Evolutionary conservation across 2,888 invertebrate species (phyloP).

Genomic region (Alviniconcha strummeri): DNA sequence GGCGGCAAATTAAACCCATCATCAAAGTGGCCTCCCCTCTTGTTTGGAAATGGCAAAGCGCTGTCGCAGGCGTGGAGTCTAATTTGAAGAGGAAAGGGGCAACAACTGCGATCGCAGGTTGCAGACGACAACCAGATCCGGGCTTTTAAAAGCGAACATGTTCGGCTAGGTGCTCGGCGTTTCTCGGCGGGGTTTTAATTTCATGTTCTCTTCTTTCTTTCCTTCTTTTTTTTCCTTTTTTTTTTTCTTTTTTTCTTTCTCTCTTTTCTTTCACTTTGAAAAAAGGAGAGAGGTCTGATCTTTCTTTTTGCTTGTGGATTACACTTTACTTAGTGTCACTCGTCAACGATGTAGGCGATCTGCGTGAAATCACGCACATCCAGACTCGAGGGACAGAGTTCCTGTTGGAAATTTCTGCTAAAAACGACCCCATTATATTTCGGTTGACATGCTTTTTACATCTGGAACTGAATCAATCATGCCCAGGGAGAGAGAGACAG

Average conservation of each 20-base stretch:
- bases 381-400: too few species aligned
- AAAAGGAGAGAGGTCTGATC: background rate
- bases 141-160: constrained; percentile 20
- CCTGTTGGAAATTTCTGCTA: background rate
- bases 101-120: constrained; percentile 22
- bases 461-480: too few species aligned
- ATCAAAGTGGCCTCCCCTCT: constrained; percentile 34
- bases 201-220: background rate
- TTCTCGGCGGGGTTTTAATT: background rate
- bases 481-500: too few species aligned
- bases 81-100: constrained; percentile 39
- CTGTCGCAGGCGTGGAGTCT: constrained; percentile 33
- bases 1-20: constrained; percentile 1
- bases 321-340: background rate
- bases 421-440: background rate
- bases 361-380: background rate
- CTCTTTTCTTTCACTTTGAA: background rate
- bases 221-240: background rate
- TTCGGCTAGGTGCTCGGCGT: background rate
- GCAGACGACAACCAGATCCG: constrained; percentile 12
- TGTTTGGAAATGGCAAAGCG: constrained; percentile 41
- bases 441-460: background rate
- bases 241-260: background rate
- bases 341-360: background rate
- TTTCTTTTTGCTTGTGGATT: background rate